Evolutionary conservation across 1,140 invertebrate species (phyloP), one percentile per base, ranked within the genome.

Genomic region (Penaeus japonicus): DNA sequence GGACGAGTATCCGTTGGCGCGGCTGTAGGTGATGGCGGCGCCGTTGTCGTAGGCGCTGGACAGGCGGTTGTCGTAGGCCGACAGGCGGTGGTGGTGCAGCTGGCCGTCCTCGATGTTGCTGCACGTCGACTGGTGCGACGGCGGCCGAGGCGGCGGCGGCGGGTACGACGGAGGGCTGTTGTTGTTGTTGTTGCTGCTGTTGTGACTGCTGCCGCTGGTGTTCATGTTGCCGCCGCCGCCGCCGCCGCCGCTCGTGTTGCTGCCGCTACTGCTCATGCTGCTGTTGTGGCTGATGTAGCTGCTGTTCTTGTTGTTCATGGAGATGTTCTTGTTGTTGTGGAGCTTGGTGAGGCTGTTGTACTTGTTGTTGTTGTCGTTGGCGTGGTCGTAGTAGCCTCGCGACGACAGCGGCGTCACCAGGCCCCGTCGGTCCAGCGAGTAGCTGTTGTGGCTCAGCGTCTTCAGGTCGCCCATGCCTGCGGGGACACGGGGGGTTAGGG

Each of bases 391-490:
- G 73, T 79, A 78, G 59, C 70, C 70, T 32, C 85, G 59, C 10
- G 89, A 75, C 12, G 83, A 82, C 24, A 87, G 70, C 4, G 89
- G 89, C 4, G 88, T 89, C 24, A 59, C 89, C 81, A 89, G 70
- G 0, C 85, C 89, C 2, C 90, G 84, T 2, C 90, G 88, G 32
- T 90, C 90, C 24, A 90, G 84, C 18, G 88, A 89, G 32, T 89
- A 90, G 55, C 89, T 90, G 73, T 87, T 90, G 85, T 90, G 85
- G 35, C 89, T 89, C 82, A 90, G 55, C 1, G 89, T 89, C 78
- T 90, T 93, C 5, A 95, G 93, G 91, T 95, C 94, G 84, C 93
- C 94, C 87, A 93, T 95, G 92, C 94, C 94, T 95, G 91, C 32
- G 90, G 91, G 90, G 81, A 59, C 86, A 82, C 32, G 84, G 32